Evolutionary conservation across 1,140 invertebrate genomes (phyloP).

Genomic region (Papilio xuthus): DNA sequence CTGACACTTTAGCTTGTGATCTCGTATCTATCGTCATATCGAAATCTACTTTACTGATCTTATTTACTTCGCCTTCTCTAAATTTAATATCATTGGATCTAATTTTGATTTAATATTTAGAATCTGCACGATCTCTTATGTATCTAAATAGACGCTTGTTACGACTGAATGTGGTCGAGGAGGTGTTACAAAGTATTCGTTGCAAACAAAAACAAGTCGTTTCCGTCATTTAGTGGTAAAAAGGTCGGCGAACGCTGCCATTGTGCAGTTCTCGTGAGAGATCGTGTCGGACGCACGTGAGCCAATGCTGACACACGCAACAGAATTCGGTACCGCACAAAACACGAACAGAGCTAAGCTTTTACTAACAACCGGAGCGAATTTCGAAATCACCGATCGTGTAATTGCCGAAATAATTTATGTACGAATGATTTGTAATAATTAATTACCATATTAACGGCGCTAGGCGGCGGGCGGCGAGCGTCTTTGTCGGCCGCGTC

Average conservation of each 20-base stretch:
- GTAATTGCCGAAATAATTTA: conserved; percentile 65
- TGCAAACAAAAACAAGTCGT: conserved; percentile 57
- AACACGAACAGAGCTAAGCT: conserved; percentile 40
- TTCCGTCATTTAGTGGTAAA: conserved; percentile 62
- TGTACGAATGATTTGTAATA: conserved; percentile 71
- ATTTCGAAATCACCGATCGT: conserved; percentile 52
- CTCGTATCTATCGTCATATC: conserved; percentile 69
- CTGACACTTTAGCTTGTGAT: conserved; percentile 76
- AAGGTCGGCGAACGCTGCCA: conserved; percentile 54
- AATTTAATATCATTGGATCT: neutral
- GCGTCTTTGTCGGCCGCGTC: conserved; percentile 72
- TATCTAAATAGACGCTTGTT: neutral
- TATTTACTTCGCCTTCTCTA: neutral
- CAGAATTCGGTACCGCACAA: conserved; percentile 43
- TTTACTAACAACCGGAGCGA: conserved; percentile 39
- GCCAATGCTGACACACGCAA: conserved; percentile 53
- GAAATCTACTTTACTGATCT: conserved; percentile 36
- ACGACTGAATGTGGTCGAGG: conserved; percentile 26
- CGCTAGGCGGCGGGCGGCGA: conserved; percentile 62
- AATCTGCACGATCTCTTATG: neutral
- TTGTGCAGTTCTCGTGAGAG: conserved; percentile 55
- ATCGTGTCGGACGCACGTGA: conserved; percentile 60
- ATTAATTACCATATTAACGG: conserved; percentile 79
- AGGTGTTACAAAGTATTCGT: conserved; percentile 64
- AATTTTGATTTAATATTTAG: conserved; percentile 31